Percentiles rank a stretch among this genome's conserved stretches.
Conservation (phyloP, 2,888 invertebrate species). For the Subacronicta megacephala region DNA sequence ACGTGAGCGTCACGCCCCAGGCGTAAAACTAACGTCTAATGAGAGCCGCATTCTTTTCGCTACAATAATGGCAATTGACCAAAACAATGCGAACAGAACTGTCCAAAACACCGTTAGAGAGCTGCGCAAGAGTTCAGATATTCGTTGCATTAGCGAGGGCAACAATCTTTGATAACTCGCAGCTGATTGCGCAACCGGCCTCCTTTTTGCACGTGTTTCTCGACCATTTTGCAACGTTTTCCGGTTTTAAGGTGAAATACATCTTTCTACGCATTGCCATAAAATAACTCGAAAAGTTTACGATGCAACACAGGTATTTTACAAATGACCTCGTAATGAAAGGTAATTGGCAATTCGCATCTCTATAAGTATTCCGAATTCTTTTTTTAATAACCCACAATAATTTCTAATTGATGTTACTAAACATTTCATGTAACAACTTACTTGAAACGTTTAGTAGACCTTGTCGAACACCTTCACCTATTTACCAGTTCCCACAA, state of each 20-base stretch:
- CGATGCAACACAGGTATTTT: constrained; percentile 1
- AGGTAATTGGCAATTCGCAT: neutral
- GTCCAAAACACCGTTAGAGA: constrained; percentile 76
- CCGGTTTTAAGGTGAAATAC: constrained; percentile 65
- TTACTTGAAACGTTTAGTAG: too few relatives aligned
- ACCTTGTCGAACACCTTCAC: constrained; percentile 67
- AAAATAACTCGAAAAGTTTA: constrained; percentile 15
- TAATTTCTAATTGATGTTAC: neutral
- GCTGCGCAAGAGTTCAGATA: constrained; percentile 68
- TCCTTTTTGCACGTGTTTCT: constrained; percentile 82
- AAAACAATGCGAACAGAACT: constrained; percentile 80
- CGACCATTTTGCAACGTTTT: constrained; percentile 76
- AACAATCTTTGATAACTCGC: constrained; percentile 81
- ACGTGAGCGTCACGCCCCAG: constrained; percentile 43
- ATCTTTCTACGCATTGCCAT: constrained; percentile 17
- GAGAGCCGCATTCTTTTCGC: constrained; percentile 52
- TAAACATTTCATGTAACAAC: neutral
- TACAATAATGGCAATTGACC: constrained; percentile 61
- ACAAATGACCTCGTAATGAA: neutral
- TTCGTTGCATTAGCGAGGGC: constrained; percentile 76
- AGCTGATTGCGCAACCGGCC: constrained; percentile 80
- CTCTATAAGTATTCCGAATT: neutral
- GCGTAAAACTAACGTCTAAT: constrained; percentile 49
- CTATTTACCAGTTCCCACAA: constrained; percentile 65
- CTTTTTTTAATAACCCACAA: neutral